A percentile compares a stretch with the other conserved stretches of the same genome.
These are phyloP conservation scores for Lemur catta DNA, from an alignment of 2,797 vertebrate species.

Conservation along the genomic window DNA sequence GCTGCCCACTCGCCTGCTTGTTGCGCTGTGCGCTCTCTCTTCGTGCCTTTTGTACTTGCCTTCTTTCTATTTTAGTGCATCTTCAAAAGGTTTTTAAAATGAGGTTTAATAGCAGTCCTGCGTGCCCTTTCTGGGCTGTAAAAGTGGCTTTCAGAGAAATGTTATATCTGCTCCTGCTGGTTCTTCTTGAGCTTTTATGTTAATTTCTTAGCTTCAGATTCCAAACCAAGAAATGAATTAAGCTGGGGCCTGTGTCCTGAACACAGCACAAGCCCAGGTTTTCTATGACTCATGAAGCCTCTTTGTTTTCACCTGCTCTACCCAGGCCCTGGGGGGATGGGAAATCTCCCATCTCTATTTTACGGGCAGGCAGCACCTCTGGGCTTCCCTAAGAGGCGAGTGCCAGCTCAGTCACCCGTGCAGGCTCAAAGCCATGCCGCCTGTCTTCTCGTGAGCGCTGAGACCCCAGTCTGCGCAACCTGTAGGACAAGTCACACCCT, in stretches of 20 bases:
- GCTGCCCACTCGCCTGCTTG: background rate
- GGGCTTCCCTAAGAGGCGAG: background rate
- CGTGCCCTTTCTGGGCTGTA: background rate
- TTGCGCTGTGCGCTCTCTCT: background rate
- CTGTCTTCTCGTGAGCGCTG: background rate
- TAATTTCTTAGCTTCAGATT: background rate
- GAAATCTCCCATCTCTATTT: background rate
- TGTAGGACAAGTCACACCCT: fast-evolving
- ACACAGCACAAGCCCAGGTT: background rate
- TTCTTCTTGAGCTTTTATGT: background rate
- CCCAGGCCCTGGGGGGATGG: background rate
- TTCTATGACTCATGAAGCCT: background rate
- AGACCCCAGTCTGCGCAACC: background rate
- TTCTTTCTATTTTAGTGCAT: background rate
- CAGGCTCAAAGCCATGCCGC: no score
- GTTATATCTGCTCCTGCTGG: background rate
- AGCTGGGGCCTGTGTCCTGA: background rate
- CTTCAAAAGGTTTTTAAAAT: background rate
- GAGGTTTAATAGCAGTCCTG: fast-evolving
- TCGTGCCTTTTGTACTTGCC: background rate
- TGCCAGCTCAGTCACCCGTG: background rate
- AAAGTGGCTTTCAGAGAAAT: background rate
- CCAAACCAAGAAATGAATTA: background rate
- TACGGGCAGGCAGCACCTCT: background rate
- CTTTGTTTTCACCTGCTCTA: background rate